Percentiles rank a stretch among this genome's conserved stretches.
phyloP scores from a whole-genome alignment of 2,888 invertebrate genomes.

The Sclerodermus sp. region DNA sequence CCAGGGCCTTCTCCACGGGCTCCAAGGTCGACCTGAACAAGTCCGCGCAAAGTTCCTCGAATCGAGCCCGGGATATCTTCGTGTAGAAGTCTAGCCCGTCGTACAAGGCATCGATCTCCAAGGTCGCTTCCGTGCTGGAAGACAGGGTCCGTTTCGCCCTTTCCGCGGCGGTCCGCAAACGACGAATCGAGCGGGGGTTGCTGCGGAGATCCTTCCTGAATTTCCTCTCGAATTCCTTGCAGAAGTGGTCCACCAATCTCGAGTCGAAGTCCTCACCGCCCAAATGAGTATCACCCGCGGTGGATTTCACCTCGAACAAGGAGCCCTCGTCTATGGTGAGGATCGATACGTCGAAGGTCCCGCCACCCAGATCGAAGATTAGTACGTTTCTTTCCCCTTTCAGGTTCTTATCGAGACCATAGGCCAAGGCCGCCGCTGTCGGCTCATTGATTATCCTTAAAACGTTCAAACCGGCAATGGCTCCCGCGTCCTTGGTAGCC shows the following conservation, averaged over 20 bases:
- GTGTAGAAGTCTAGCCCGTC: slow-evolving; percentile 75
- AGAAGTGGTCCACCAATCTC: slow-evolving; percentile 67
- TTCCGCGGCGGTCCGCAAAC: slow-evolving; percentile 75
- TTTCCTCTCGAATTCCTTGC: slow-evolving; percentile 72
- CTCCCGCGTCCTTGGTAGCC: slow-evolving; percentile 70
- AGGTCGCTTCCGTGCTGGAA: slow-evolving; percentile 72
- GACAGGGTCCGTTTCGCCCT: slow-evolving; percentile 75
- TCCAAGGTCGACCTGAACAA: slow-evolving; percentile 73
- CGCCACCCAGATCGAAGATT: slow-evolving; percentile 68
- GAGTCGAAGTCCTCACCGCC: slow-evolving; percentile 64
- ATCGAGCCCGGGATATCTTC: slow-evolving; percentile 71
- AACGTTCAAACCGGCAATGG: slow-evolving; percentile 69
- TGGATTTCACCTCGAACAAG: slow-evolving; percentile 76
- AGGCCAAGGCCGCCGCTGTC: slow-evolving; percentile 67
- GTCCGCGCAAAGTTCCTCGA: slow-evolving; percentile 73
- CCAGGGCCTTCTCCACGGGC: slow-evolving; percentile 77
- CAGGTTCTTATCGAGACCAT: slow-evolving; percentile 70
- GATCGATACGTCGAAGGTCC: slow-evolving; percentile 80
- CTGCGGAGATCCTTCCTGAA: slow-evolving; percentile 69
- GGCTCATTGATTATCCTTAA: slow-evolving; percentile 68
- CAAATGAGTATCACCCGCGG: slow-evolving; percentile 81
- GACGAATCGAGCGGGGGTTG: slow-evolving; percentile 68
- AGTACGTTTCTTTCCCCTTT: slow-evolving; percentile 66
- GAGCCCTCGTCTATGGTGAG: slow-evolving; percentile 78
- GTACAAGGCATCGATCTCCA: slow-evolving; percentile 74